These are phyloP conservation scores for Cephalotes varians DNA, from an alignment of 2,888 invertebrate species.

Conservation along the genomic window DNA sequence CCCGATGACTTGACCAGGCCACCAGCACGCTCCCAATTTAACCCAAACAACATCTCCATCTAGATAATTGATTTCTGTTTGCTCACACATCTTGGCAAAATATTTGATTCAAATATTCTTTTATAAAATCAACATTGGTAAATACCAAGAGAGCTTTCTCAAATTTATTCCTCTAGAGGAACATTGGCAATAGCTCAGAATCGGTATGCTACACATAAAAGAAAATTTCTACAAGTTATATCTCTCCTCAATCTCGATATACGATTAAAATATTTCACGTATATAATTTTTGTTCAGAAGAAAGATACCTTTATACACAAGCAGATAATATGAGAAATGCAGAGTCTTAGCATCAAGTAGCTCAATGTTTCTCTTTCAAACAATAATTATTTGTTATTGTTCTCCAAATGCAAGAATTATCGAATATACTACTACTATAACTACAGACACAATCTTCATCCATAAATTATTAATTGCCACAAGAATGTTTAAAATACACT, in stretches of 20 bases:
- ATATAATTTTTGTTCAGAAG: constrained; percentile 10
- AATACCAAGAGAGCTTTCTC: constrained; percentile 32
- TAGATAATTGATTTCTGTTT: constrained; percentile 89
- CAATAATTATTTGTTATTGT: constrained; percentile 18
- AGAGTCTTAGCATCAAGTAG: constrained; percentile 18
- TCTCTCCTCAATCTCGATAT: constrained; percentile 18
- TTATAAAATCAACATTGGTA: constrained; percentile 64
- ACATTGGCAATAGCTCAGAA: constrained; percentile 37
- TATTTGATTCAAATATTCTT: constrained; percentile 46
- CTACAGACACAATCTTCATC: neutral
- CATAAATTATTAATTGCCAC: constrained; percentile 5
- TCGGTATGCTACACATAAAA: constrained; percentile 33
- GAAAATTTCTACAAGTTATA: constrained; percentile 21
- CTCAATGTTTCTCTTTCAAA: neutral
- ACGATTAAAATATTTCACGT: neutral
- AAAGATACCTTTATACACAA: neutral
- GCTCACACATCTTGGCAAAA: constrained; percentile 89
- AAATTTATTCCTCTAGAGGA: constrained; percentile 28
- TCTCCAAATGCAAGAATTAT: constrained; percentile 7
- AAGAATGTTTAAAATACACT: constrained; percentile 11
- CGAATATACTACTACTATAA: neutral
- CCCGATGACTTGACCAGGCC: constrained; percentile 93
- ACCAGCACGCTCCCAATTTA: constrained; percentile 93
- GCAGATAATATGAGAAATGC: constrained; percentile 6
- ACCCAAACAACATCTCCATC: constrained; percentile 95